These are phyloP conservation scores for Macaria notata DNA, from an alignment of 2,888 invertebrate genomes.

Conservation along the genomic window DNA sequence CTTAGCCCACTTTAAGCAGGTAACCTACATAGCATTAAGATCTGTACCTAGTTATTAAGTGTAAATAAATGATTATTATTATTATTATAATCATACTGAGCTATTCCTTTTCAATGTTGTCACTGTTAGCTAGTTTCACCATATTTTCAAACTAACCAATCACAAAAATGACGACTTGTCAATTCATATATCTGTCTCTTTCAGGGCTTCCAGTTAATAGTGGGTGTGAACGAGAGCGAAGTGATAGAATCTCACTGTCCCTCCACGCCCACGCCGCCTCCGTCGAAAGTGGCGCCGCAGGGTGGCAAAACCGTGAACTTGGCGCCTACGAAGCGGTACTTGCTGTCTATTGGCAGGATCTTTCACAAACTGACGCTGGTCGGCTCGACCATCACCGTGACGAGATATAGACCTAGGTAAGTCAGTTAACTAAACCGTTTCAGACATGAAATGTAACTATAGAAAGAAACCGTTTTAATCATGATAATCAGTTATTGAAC, in stretches of 20 bases:
- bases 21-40: too few species aligned
- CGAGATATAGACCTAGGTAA: slow-evolving; percentile 95
- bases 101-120: too few species aligned
- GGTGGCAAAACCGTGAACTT: slow-evolving; percentile 58
- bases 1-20: too few species aligned
- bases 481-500: too few species aligned
- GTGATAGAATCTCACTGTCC: slow-evolving; percentile 68
- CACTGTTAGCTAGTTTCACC: too few species aligned
- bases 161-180: too few species aligned
- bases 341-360: slow-evolving; percentile 96
- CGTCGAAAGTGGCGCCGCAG: slow-evolving; percentile 74
- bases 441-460: too few species aligned
- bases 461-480: too few species aligned
- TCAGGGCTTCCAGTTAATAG: slow-evolving; percentile 93
- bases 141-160: too few species aligned
- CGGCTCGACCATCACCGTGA: slow-evolving; percentile 96
- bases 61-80: too few species aligned
- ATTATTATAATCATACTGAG: too few species aligned
- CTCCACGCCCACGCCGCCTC: slow-evolving; percentile 65
- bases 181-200: slow-evolving; percentile 13
- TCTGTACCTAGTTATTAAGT: too few species aligned
- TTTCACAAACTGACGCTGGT: slow-evolving; percentile 95
- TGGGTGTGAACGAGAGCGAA: slow-evolving; percentile 74
- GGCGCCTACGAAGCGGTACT: slow-evolving; percentile 86
- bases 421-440: neutral